Conservation (phyloP, 2,113 vertebrate genomes). For the Antennarius striatus region DNA sequence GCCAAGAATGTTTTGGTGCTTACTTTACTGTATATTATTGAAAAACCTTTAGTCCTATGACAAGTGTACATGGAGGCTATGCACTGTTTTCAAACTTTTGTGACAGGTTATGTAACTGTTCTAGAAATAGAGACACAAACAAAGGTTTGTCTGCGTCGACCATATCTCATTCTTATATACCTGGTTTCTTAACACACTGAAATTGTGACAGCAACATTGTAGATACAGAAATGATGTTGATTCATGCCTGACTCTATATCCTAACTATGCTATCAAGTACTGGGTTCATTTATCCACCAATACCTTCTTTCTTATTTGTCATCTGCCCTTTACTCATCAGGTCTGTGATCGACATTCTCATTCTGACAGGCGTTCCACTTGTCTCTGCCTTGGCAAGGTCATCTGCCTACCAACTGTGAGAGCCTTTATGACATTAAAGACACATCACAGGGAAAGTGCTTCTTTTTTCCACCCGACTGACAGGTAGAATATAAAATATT, state of each 20-base stretch:
- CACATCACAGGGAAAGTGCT: constrained; percentile 40
- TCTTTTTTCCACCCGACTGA: constrained; percentile 58
- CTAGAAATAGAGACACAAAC: not conserved
- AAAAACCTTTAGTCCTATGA: too few species aligned
- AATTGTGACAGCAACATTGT: not conserved
- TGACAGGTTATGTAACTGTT: not conserved
- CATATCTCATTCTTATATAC: not conserved
- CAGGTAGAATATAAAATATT: constrained; percentile 60
- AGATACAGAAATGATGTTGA: not conserved
- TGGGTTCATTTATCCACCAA: constrained; percentile 31
- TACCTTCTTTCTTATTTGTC: constrained; percentile 49
- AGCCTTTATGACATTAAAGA: constrained; percentile 54
- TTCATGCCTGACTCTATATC: not conserved
- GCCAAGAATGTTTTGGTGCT: too few species aligned
- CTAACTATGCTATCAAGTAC: constrained; percentile 13
- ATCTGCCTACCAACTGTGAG: constrained; percentile 43
- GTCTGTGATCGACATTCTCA: constrained; percentile 48
- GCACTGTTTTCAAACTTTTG: not conserved
- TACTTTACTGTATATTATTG: too few species aligned
- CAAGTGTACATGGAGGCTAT: too few species aligned
- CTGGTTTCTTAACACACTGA: not conserved
- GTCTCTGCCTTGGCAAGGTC: constrained; percentile 63
- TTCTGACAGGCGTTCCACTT: constrained; percentile 49
- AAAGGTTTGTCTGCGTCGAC: not conserved
- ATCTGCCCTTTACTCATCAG: constrained; percentile 55